Evolutionary conservation across 2,113 vertebrate species (phyloP).

Genomic region (Serinus canaria): DNA sequence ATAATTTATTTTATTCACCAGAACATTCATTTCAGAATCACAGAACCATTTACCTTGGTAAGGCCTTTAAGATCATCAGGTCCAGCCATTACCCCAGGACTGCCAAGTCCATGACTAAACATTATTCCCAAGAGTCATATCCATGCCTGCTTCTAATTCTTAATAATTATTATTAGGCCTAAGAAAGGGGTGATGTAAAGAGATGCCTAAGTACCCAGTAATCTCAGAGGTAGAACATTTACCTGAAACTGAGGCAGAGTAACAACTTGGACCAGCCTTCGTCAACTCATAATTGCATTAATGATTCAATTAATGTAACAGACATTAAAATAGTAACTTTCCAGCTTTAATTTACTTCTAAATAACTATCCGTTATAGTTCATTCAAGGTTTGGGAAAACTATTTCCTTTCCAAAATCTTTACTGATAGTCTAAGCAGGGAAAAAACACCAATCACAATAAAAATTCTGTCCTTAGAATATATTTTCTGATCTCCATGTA

Average conservation of each 20-base stretch:
- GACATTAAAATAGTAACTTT: background rate
- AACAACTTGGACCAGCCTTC: background rate
- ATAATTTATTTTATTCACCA: background rate
- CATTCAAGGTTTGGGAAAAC: background rate
- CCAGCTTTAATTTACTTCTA: background rate
- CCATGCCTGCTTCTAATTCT: background rate
- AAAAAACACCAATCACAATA: background rate
- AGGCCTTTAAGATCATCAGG: background rate
- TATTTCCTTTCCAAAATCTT: background rate
- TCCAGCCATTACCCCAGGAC: background rate
- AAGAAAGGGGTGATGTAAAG: accelerated
- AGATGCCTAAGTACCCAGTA: accelerated
- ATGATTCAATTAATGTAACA: background rate
- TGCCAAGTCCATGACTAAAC: background rate
- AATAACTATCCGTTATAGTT: background rate
- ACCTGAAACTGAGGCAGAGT: background rate
- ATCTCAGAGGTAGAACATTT: background rate
- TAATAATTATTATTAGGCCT: background rate
- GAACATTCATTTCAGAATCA: background rate
- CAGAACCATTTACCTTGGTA: background rate
- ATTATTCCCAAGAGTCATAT: background rate
- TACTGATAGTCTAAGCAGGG: background rate
- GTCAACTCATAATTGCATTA: background rate
- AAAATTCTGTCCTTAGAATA: background rate
- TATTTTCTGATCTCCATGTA: background rate